Conservation (phyloP, 2,113 vertebrate genomes). For the Hydropotes inermis region DNA sequence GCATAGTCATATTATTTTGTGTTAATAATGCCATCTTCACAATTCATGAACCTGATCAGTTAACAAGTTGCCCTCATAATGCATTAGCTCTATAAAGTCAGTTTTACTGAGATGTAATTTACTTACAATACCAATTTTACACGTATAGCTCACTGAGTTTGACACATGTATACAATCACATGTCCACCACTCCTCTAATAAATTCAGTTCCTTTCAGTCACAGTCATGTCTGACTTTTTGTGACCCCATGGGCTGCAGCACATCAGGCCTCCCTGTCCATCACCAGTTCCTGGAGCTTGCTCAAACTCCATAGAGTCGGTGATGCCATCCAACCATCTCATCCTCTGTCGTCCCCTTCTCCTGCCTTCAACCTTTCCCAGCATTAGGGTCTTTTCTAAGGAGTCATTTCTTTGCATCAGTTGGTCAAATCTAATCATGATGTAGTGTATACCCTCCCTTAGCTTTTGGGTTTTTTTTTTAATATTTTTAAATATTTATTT, state of each 20-base stretch:
- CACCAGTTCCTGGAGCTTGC: neutral
- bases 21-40: constrained; percentile 36
- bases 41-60: neutral
- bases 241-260: neutral
- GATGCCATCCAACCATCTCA: neutral
- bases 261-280: neutral
- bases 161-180: neutral
- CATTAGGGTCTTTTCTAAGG: neutral
- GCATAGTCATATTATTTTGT: neutral
- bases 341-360: neutral
- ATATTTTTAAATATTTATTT: neutral
- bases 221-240: neutral
- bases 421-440: neutral
- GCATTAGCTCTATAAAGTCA: neutral
- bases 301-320: neutral
- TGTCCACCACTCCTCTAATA: neutral
- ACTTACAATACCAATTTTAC: neutral
- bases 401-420: neutral
- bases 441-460: neutral
- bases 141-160: neutral
- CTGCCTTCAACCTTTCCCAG: neutral
- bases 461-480: neutral
- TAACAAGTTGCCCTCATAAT: neutral
- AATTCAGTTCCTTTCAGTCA: neutral
- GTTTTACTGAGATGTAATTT: constrained; percentile 20